phyloP scores from a whole-genome alignment of 2,797 vertebrate species.

The Poeciliopsis paucimaculata region DNA sequence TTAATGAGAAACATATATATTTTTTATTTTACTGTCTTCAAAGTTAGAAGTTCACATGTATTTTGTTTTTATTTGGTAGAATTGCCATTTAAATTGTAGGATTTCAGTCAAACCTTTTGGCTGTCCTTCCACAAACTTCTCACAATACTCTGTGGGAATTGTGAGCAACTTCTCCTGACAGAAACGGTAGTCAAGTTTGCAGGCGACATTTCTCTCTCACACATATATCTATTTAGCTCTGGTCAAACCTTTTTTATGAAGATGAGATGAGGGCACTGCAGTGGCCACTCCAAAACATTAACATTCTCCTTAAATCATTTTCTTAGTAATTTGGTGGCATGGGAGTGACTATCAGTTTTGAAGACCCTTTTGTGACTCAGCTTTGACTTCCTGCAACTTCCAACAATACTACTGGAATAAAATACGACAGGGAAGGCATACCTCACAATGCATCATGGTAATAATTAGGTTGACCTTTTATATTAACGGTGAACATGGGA shows the following conservation, averaged over 20 bases:
- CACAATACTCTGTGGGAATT: background rate
- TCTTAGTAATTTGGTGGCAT: background rate
- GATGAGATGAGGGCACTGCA: background rate
- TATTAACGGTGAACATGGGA: background rate
- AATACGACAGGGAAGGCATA: background rate
- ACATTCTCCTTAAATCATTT: background rate
- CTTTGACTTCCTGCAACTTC: background rate
- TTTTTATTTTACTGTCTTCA: background rate
- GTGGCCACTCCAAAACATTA: background rate
- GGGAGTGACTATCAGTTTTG: background rate
- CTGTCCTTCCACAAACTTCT: background rate
- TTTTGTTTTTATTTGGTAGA: background rate
- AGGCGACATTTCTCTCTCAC: background rate
- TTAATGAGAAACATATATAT: background rate
- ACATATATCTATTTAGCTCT: background rate
- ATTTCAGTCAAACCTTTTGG: background rate
- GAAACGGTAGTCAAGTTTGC: background rate
- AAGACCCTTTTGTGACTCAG: background rate
- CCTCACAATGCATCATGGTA: background rate
- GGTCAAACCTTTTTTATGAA: background rate
- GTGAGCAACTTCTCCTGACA: background rate
- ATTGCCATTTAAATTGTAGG: background rate
- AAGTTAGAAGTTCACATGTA: background rate
- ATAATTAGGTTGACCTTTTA: background rate
- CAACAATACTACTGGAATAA: background rate